Base-by-base conservation (phyloP, 2,113 vertebrate species). In the Thoracochromis brauschi region DNA sequence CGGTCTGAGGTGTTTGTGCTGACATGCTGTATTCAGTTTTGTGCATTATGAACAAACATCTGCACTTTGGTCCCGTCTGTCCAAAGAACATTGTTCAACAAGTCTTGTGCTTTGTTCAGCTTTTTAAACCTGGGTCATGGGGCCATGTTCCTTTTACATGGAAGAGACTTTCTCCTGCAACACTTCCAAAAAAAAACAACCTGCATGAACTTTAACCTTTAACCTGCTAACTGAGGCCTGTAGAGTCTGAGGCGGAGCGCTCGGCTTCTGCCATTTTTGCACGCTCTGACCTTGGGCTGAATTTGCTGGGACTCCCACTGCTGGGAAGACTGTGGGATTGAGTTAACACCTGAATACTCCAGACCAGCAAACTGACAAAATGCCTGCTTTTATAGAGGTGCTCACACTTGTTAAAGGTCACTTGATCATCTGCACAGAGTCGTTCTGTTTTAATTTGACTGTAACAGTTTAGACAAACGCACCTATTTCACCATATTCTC, bases 401-500 rank as follows among this genome's bases (percentile, higher is more conserved):
- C 21, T 29, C 40, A 29, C 14, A 47, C 13, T 2, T 73, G 21
- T 24, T 73, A 21, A 73, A 26, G 21, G 0, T 45, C 38, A 73
- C 1, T 47, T 75, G 19, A 40, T 68, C 60, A 8, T 38, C 11
- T 68, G 63, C 33, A 35, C 19, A 68, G 4, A 65, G 60, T n/a
- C 1, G 2, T 68, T 65, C 19, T 21, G n/a, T 42, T 71, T 24
- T 42, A 21, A 42, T 40, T 24, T 1, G 0, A 47, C 21, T 45
- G 21, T 26, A 73, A 26, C 1, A 2, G 38, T 73, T 73, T 26
- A 0, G 0, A 26, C 35, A 68, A 68, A 68, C 5, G 0, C 5
- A 7, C n/a, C 13, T 73, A 8, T 17, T 73, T 73, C 68, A 73
- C 9, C 31, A 47, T 26, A 29, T 26, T 73, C 21, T 26, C 68